Conservation (phyloP, 1,140 invertebrate genomes). For the Heliconius hewitsoni region DNA sequence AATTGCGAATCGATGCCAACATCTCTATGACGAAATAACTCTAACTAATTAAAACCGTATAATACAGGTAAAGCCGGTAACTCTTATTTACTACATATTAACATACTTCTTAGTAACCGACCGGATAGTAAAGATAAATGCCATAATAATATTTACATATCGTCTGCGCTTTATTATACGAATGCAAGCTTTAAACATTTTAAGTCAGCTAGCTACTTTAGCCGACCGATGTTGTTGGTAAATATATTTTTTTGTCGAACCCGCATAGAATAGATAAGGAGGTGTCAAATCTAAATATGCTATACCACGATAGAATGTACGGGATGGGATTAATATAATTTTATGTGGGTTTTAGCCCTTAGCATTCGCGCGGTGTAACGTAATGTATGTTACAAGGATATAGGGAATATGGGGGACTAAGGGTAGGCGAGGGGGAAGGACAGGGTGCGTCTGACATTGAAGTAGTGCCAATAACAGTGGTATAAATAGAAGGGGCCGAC, state of each 20-base stretch:
- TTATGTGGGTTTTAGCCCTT: slow-evolving; percentile 60
- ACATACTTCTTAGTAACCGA: slow-evolving; percentile 57
- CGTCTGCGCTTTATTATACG: slow-evolving; percentile 34
- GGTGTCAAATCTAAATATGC: slow-evolving; percentile 72
- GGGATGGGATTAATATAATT: slow-evolving; percentile 77
- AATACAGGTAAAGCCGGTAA: slow-evolving; percentile 41
- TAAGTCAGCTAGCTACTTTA: slow-evolving; percentile 32
- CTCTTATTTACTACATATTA: slow-evolving; percentile 43
- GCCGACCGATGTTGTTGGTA: neutral
- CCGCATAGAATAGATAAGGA: slow-evolving; percentile 27
- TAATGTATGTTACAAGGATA: slow-evolving; percentile 67
- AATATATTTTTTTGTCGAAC: neutral
- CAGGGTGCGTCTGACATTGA: slow-evolving; percentile 82
- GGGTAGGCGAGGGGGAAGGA: slow-evolving; percentile 61
- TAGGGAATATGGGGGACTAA: slow-evolving; percentile 56
- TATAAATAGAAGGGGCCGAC: slow-evolving; percentile 79
- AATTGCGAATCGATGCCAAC: slow-evolving; percentile 3
- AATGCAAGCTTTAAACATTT: slow-evolving; percentile 36
- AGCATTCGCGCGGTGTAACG: slow-evolving; percentile 63
- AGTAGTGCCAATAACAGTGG: slow-evolving; percentile 82
- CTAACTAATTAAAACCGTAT: slow-evolving; percentile 58
- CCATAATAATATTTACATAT: slow-evolving; percentile 54
- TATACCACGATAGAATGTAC: slow-evolving; percentile 70
- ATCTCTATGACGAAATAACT: slow-evolving; percentile 31
- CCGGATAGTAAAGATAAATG: slow-evolving; percentile 54